Percentiles rank a stretch among this genome's conserved stretches.
Conservation (phyloP, 2,113 vertebrate species). For the Ailuropoda melanoleuca region DNA sequence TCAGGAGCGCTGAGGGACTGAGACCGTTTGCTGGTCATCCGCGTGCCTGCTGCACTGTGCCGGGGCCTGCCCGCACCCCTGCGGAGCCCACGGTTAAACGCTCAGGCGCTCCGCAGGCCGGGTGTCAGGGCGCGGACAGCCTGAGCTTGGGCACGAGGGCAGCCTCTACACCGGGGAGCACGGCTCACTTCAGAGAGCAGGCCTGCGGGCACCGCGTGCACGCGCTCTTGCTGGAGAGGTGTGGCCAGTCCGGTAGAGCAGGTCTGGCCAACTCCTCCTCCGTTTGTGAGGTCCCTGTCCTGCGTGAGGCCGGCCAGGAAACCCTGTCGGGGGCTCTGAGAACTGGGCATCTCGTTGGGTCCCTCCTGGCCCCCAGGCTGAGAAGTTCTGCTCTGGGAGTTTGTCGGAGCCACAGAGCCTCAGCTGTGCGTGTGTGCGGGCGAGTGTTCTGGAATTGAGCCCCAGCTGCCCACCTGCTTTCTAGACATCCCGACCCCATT, state of each 20-base stretch:
- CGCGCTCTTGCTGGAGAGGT: no score
- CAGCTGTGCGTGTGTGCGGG: rapidly evolving
- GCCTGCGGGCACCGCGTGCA: no score
- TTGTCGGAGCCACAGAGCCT: neutral
- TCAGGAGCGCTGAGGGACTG: rapidly evolving
- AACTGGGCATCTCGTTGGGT: neutral
- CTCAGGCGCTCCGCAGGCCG: rapidly evolving
- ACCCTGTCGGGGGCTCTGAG: neutral
- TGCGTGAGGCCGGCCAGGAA: neutral
- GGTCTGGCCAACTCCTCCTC: no score
- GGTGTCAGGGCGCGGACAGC: rapidly evolving
- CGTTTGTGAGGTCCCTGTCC: neutral
- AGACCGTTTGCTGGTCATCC: rapidly evolving
- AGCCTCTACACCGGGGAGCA: neutral
- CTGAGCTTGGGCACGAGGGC: neutral
- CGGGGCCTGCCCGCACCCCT: neutral
- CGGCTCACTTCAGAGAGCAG: neutral
- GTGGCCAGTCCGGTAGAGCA: no score
- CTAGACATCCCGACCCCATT: neutral
- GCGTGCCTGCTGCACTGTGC: neutral
- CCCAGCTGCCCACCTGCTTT: neutral
- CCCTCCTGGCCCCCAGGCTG: neutral
- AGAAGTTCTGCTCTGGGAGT: neutral
- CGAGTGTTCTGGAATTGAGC: neutral
- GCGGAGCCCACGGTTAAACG: rapidly evolving